phyloP scores from a whole-genome alignment of 1,140 invertebrate genomes.

The Penaeus chinensis region DNA sequence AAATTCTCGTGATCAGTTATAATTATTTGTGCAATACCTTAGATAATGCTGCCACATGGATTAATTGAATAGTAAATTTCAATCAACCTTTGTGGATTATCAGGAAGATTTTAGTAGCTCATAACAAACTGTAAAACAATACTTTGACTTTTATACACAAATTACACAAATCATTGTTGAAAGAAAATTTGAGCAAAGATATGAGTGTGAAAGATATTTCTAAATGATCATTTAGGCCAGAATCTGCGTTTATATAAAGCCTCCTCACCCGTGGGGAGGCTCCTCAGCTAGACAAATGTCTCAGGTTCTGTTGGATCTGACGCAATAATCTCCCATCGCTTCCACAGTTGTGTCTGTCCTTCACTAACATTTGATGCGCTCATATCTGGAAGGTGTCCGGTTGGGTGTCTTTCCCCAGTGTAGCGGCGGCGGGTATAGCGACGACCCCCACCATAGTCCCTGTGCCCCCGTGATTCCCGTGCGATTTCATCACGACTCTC shows the following conservation, averaged over 20 bases:
- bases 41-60: no score
- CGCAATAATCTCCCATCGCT: slow-evolving; percentile 83
- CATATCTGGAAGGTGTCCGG: slow-evolving; percentile 73
- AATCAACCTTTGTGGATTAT: no score
- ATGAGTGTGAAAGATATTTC: no score
- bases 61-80: no score
- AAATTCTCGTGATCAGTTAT: no score
- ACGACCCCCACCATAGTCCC: slow-evolving; percentile 75
- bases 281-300: slow-evolving; percentile 61
- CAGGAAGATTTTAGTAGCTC: no score
- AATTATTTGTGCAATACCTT: no score
- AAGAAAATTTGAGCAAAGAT: no score
- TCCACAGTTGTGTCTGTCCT: slow-evolving; percentile 76
- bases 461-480: slow-evolving; percentile 71
- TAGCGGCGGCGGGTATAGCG: slow-evolving; percentile 75
- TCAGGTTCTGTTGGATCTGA: slow-evolving; percentile 73
- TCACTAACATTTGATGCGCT: slow-evolving; percentile 35
- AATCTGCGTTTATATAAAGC: background rate
- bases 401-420: slow-evolving; percentile 75
- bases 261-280: slow-evolving; percentile 6
- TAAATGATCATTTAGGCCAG: no score
- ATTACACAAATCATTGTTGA: no score
- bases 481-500: slow-evolving; percentile 70
- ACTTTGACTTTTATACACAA: no score
- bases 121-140: no score